Evolutionary conservation across 1,140 invertebrate species (phyloP).

Genomic region (Eueides isabella): DNA sequence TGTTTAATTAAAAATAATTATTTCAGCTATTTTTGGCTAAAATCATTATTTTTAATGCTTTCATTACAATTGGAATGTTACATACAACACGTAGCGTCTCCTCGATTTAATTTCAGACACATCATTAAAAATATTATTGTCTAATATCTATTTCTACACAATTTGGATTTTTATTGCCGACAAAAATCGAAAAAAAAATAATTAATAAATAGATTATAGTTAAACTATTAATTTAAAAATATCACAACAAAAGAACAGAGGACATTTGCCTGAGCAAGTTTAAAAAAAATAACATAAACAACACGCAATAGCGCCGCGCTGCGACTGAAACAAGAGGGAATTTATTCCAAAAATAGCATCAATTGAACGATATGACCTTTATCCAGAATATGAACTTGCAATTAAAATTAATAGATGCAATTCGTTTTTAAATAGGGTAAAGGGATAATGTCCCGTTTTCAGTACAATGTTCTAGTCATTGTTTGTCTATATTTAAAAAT

Average conservation of each 20-base stretch:
- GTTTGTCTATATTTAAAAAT: no score
- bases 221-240: slow-evolving; percentile 14
- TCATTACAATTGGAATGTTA: slow-evolving; percentile 9
- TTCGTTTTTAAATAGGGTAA: not conserved
- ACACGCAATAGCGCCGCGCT: slow-evolving; percentile 21
- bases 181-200: not conserved
- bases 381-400: slow-evolving; percentile 7
- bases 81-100: not conserved
- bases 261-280: not conserved
- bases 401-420: slow-evolving; percentile 25
- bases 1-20: no score
- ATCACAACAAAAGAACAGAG: slow-evolving; percentile 11
- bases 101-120: not conserved
- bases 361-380: slow-evolving; percentile 23
- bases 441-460: not conserved
- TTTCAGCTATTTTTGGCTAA: no score
- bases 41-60: not conserved
- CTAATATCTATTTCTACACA: not conserved
- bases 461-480: not conserved
- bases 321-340: not conserved
- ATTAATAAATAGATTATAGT: slow-evolving; percentile 25
- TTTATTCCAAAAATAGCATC: slow-evolving; percentile 30
- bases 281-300: slow-evolving; percentile 11
- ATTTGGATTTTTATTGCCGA: not conserved
- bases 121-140: slow-evolving; percentile 12